Evolutionary conservation across 2,797 vertebrate genomes (phyloP).

Genomic region (Macroramphosus scolopax): DNA sequence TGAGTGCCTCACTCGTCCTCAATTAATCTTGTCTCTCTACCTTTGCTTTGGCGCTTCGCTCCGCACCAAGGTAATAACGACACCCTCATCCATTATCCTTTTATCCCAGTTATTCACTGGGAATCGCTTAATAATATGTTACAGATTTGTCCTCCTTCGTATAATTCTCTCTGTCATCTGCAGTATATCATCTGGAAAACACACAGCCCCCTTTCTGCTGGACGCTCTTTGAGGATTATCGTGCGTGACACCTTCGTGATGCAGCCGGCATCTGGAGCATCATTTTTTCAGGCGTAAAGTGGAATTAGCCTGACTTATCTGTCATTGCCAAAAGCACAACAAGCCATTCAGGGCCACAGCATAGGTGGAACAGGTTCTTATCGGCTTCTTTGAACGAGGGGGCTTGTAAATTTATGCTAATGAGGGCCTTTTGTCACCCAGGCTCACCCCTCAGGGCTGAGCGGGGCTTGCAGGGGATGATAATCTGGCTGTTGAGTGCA

Average conservation of each 20-base stretch:
- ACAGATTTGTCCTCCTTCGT: conserved; percentile 93
- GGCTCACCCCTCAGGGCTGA: conserved; percentile 75
- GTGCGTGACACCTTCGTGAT: conserved; percentile 93
- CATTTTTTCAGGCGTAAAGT: conserved; percentile 80
- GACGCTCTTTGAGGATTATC: conserved; percentile 96
- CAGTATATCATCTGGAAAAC: conserved; percentile 93
- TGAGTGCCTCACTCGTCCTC: conserved; percentile 85
- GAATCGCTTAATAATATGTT: conserved; percentile 98
- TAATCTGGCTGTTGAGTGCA: conserved; percentile 88
- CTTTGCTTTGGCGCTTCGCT: conserved; percentile 88
- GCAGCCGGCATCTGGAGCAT: conserved; percentile 76
- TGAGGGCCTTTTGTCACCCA: conserved; percentile 85
- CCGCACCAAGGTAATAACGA: conserved; percentile 91
- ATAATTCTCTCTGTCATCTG: conserved; percentile 97
- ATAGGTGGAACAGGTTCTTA: conserved; percentile 94
- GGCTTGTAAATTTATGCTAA: conserved; percentile 96
- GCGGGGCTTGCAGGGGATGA: conserved; percentile 65
- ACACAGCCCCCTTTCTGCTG: conserved; percentile 84
- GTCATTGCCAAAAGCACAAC: conserved; percentile 96
- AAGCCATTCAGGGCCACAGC: conserved; percentile 88
- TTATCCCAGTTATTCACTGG: conserved; percentile 94
- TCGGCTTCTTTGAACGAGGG: conserved; percentile 81
- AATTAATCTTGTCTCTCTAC: conserved; percentile 98
- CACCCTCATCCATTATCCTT: conserved; percentile 98
- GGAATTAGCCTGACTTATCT: conserved; percentile 97